Evolutionary conservation across 1,140 invertebrate species (phyloP).

Genomic region (Phthorimaea operculella): DNA sequence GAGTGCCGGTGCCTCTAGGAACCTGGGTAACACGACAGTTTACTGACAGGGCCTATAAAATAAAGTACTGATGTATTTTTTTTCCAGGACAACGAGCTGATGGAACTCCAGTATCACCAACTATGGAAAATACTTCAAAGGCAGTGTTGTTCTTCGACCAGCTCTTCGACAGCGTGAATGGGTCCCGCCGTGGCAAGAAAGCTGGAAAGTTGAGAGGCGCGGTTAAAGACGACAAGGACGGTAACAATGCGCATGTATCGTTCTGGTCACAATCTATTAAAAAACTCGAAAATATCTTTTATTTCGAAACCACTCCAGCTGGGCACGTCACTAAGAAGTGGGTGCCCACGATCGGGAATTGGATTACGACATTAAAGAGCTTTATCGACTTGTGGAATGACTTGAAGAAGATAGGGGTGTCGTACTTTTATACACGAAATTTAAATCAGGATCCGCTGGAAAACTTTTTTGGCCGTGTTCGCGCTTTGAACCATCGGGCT

Average conservation of each 20-base stretch:
- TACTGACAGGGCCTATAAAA: neutral
- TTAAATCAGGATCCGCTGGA: neutral
- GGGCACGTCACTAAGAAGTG: too few relatives aligned
- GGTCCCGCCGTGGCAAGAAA: neutral
- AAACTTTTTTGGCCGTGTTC: neutral
- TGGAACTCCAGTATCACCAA: neutral
- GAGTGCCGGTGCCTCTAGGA: too few relatives aligned
- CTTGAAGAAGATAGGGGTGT: neutral
- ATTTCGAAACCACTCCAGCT: too few relatives aligned
- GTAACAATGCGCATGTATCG: neutral
- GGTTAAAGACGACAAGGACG: neutral
- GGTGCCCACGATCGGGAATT: neutral
- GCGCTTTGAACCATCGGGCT: neutral
- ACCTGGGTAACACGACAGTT: too few relatives aligned
- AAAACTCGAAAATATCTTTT: neutral
- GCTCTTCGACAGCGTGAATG: neutral
- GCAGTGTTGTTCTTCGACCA: neutral
- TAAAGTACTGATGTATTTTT: neutral
- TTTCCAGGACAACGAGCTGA: neutral
- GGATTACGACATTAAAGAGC: neutral
- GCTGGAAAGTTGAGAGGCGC: neutral
- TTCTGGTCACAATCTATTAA: neutral
- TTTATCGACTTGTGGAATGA: neutral
- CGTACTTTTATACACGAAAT: neutral
- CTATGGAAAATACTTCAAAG: neutral